Evolutionary conservation across 2,113 vertebrate genomes (phyloP), one percentile per base, ranked within the genome.

Genomic region (Triplophysa siluroides): DNA sequence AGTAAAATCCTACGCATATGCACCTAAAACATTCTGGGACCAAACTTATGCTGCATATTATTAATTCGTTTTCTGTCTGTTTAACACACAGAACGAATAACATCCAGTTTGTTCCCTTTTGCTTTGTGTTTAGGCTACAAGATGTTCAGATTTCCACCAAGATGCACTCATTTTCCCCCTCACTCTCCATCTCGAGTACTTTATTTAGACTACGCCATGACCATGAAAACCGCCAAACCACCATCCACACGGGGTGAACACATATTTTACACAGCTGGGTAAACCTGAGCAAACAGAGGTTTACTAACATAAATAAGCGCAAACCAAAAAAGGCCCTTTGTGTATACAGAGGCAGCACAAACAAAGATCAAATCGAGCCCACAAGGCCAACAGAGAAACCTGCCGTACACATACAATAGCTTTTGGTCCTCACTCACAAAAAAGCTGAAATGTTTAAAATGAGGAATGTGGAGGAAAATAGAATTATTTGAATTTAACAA

Each of bases 271-370:
- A 78, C 76, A 74, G 61, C 65, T 66, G 61, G 54, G 47, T 62
- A 26, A 50, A 74, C 69, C 58, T 54, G 58, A 69, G 52, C 60
- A 79, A 74, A 79, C 81, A 54, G 29, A 65, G 61, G 50, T 61
- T 52, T 61, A 80, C 23, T 21, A 75, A 76, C 61, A 54, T 83
- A 79, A 79, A 83, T 83, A 79, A 79, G 38, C 41, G 2, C 65
- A 50, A 65, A 73, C 61, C 60, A 63, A 80, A 72, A 80, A 76
- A 76, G 58, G 16, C 8, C 45, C 33, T 26, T 29, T 65, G 38
- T 83, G 61, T 83, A 66, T 38, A 67, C 38, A 78, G 21, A 43
- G 68, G 45, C 61, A 61, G 50, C 54, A 56, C 70, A 60, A 65
- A 63, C 75, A 65, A 45, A 47, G 45, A 47, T 65, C 24, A 26